Evolutionary conservation across 2,888 invertebrate species (phyloP).

Genomic region (Notocelia uddmanniana): DNA sequence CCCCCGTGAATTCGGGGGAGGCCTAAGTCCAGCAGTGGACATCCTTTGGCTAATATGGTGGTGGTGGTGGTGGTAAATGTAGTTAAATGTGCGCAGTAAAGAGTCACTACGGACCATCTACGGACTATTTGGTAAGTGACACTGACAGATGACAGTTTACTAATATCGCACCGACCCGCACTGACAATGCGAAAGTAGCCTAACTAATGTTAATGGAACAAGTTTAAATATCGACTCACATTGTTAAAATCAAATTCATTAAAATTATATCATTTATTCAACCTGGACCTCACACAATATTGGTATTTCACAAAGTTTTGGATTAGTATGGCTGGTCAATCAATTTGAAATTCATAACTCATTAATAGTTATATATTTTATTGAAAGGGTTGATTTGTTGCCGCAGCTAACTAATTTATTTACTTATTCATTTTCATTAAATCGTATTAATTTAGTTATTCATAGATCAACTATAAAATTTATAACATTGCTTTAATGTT

Average conservation of each 20-base stretch:
- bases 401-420: neutral
- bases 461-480: neutral
- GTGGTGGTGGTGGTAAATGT: no score
- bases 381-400: neutral
- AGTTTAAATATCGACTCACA: neutral
- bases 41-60: no score
- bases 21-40: no score
- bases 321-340: constrained; percentile 32
- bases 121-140: no score
- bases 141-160: no score
- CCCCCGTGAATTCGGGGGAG: no score
- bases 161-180: no score
- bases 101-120: no score
- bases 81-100: no score
- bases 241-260: constrained; percentile 9
- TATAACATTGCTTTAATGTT: neutral
- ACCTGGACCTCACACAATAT: neutral
- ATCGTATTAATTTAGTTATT: neutral
- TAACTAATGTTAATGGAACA: no score
- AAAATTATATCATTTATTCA: constrained; percentile 4
- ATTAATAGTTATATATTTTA: constrained; percentile 14
- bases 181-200: no score
- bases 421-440: neutral
- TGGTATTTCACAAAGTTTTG: constrained; percentile 18
- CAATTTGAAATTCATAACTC: constrained; percentile 27